Base-by-base conservation (phyloP, 2,888 invertebrate species). In the Caenorhabditis virilis region DNA sequence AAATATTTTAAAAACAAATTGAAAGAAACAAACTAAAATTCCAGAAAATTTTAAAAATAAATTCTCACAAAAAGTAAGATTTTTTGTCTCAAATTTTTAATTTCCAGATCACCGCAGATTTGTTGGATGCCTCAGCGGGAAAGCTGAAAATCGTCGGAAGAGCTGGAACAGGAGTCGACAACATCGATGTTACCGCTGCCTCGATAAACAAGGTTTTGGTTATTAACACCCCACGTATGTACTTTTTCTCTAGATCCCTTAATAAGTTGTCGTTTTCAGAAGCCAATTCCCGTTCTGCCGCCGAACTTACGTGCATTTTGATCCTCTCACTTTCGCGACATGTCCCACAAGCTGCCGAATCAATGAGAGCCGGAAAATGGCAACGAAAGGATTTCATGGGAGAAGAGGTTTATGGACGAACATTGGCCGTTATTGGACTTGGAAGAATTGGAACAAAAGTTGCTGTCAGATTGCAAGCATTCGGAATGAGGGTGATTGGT, bases 141-240 rank as follows among this genome's bases (percentile, higher is more conserved):
- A 74, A 72, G 30, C 56, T 76, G 53, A 70, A 72, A 30, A 42
- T 76, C 46, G 72, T 76, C 38, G 76, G 76, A 62, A 88, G 97
- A 42, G 97, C 97, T n/a, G 97, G 97, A 6, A 95, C 95, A 1
- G 98, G 98, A 3, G 93, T 95, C 4, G 98, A 98, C 86, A 98
- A 97, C 85, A 95, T 98, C 70, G 94, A 98, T 84, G 89, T 92
- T 42, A 59, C 63, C 26, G 90, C 91, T 6, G 95, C 97, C 4
- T 92, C 91, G 0, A 87, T 88, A 70, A 88, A 89, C 76, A 91
- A 92, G 74, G 87, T 95, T 73, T 87, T 93, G 69, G 97, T 98
- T 45, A 89, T 98, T 82, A 97, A 97, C 52, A 80, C 80, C 0
- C 80, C 80, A 20, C 77, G 79, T 79, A n/a, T n/a, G n/a, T n/a